phyloP scores from a whole-genome alignment of 2,888 invertebrate species.

The Hyposoter didymator region DNA sequence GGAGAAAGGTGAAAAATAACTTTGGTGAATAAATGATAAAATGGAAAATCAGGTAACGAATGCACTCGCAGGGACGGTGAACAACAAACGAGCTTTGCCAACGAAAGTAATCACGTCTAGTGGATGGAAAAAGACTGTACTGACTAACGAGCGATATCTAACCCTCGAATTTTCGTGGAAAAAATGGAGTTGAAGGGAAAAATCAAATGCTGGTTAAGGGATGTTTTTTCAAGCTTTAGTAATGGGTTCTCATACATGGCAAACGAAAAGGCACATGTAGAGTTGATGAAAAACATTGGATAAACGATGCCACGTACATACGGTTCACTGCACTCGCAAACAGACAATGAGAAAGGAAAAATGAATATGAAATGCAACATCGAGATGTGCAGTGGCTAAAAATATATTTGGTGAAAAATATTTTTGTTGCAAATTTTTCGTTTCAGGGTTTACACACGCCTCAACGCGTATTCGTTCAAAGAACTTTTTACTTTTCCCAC shows the following conservation, averaged over 20 bases:
- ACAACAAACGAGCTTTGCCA: conserved; percentile 49
- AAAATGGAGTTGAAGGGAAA: background rate
- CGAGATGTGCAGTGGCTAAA: background rate
- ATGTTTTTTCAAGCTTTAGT: conserved; percentile 35
- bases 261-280: conserved; percentile 46
- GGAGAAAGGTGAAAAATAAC: background rate
- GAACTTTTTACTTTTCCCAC: no score
- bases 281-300: conserved; percentile 46
- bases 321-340: background rate
- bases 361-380: background rate
- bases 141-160: conserved; percentile 19
- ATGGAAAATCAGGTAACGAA: background rate
- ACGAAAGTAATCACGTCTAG: conserved; percentile 57
- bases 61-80: conserved; percentile 5
- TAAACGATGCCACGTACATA: conserved; percentile 26
- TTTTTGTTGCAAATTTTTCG: background rate
- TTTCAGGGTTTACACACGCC: background rate
- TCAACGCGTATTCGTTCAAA: no score
- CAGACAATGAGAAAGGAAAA: conserved; percentile 1
- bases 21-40: background rate
- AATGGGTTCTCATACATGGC: conserved; percentile 31
- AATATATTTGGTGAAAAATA: background rate
- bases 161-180: conserved; percentile 10
- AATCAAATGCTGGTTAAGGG: conserved; percentile 23
- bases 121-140: conserved; percentile 33